These are phyloP conservation scores for Philonicus albiceps DNA, from an alignment of 2,888 invertebrate genomes.

Conservation along the genomic window DNA sequence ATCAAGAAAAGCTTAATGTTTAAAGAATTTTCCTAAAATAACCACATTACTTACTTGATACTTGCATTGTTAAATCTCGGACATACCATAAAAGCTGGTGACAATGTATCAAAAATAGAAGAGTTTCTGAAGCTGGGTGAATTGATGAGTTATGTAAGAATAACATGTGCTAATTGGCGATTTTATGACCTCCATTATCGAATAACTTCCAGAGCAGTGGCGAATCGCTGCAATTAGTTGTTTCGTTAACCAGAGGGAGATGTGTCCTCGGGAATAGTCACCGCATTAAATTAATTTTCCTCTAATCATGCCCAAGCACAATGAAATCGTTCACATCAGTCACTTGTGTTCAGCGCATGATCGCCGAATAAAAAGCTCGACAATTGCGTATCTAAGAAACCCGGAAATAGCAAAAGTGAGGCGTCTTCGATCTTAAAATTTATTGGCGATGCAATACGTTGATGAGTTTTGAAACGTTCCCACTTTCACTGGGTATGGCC, in stretches of 20 bases:
- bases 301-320: neutral
- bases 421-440: neutral
- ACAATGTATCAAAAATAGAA: neutral
- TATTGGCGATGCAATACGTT: neutral
- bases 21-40: no score
- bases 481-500: constrained; percentile 15
- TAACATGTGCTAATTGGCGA: neutral
- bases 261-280: neutral
- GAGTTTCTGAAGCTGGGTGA: neutral
- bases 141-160: neutral
- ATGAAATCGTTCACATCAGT: neutral
- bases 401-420: neutral
- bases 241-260: neutral
- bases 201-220: neutral
- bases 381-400: neutral
- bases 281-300: neutral
- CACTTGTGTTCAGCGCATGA: neutral
- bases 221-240: neutral
- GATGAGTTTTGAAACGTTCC: neutral
- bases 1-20: no score
- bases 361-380: neutral
- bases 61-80: no score
- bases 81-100: no score
- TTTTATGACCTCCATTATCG: neutral
- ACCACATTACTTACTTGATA: no score